These are phyloP conservation scores for Patiria pectinifera DNA, from an alignment of 53 echinoderm and acorn worm species.

Conservation along the genomic window DNA sequence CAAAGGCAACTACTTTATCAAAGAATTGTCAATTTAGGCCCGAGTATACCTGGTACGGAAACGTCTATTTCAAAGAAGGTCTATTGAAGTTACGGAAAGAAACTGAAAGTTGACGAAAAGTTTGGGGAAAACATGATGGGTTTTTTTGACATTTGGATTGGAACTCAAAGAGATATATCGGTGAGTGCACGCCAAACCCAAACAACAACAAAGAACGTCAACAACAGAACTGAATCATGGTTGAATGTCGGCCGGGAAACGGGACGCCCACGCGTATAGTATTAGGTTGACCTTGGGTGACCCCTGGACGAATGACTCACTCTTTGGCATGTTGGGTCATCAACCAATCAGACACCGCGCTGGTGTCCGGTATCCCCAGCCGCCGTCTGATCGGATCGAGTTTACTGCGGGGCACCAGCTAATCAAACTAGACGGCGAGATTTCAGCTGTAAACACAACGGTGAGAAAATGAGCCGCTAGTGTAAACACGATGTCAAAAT, in stretches of 20 bases:
- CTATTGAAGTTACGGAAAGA: background rate
- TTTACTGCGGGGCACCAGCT: conserved; percentile 26
- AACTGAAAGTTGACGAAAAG: background rate
- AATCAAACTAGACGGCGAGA: background rate
- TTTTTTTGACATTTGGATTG: too few relatives aligned
- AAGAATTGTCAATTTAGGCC: too few relatives aligned
- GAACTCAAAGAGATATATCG: too few relatives aligned
- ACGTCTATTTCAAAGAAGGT: background rate
- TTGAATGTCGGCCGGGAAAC: too few relatives aligned
- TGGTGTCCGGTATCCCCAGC: conserved; percentile 47
- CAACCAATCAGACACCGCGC: conserved; percentile 41
- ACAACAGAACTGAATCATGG: too few relatives aligned
- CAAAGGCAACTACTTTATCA: too few relatives aligned
- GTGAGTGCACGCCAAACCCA: too few relatives aligned
- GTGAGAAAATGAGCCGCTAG: conserved; percentile 10
- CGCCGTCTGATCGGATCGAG: background rate
- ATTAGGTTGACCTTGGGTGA: conserved; percentile 34
- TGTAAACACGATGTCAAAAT: conserved; percentile 8
- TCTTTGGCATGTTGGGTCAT: conserved; percentile 50
- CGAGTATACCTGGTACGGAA: too few relatives aligned
- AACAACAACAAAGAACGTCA: too few relatives aligned
- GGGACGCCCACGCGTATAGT: conserved; percentile 30
- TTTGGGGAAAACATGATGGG: background rate
- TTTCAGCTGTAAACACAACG: conserved; percentile 63
- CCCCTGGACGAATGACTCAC: conserved; percentile 49